Evolutionary conservation across 1,140 invertebrate species (phyloP).

Genomic region (Drosophila pseudoobscura): DNA sequence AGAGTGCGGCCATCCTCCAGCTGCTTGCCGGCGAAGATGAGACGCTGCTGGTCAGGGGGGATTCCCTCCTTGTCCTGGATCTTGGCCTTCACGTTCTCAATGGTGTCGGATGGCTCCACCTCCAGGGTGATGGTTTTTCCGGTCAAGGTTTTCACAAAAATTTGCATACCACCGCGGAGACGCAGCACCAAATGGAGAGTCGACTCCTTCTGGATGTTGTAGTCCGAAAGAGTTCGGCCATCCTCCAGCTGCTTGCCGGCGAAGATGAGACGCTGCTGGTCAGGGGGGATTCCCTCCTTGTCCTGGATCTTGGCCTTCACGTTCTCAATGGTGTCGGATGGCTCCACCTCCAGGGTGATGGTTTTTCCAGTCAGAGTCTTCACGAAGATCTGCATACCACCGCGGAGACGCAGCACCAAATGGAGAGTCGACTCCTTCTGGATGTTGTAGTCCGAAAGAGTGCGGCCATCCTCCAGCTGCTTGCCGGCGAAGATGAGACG

Average conservation of each 20-base stretch:
- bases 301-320: conserved; percentile 92
- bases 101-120: conserved; percentile 90
- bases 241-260: conserved; percentile 88
- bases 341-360: conserved; percentile 91
- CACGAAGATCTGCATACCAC: conserved; percentile 92
- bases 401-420: conserved; percentile 91
- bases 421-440: conserved; percentile 96
- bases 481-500: conserved; percentile 91
- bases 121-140: conserved; percentile 91
- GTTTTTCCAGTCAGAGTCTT: conserved; percentile 93
- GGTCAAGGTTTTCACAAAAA: conserved; percentile 90
- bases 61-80: conserved; percentile 90
- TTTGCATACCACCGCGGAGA: conserved; percentile 92
- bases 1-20: conserved; percentile 88
- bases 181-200: conserved; percentile 94
- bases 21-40: conserved; percentile 90
- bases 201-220: conserved; percentile 95
- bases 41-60: conserved; percentile 88
- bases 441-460: conserved; percentile 92
- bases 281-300: conserved; percentile 89
- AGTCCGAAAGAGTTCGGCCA: conserved; percentile 90
- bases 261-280: conserved; percentile 90
- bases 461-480: conserved; percentile 92
- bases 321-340: conserved; percentile 92
- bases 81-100: conserved; percentile 91